Evolutionary conservation across 2,113 vertebrate species (phyloP).

Genomic region (Jacana jacana): DNA sequence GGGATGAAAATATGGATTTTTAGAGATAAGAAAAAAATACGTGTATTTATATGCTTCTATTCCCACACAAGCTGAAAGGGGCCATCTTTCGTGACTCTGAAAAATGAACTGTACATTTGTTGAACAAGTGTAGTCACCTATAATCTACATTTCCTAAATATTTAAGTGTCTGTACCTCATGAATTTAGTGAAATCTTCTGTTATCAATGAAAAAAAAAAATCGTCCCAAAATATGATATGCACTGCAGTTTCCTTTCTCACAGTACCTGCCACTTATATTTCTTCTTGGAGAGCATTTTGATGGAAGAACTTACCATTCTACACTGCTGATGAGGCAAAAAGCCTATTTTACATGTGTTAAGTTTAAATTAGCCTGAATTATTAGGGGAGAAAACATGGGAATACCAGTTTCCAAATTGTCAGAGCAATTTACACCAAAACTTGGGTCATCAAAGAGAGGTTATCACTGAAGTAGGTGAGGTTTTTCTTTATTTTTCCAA

Average conservation of each 20-base stretch:
- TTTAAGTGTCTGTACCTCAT: not conserved
- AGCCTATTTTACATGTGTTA: not conserved
- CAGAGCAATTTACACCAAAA: not conserved
- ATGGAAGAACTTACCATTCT: not conserved
- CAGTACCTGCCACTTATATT: not conserved
- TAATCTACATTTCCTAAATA: not conserved
- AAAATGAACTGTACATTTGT: not conserved
- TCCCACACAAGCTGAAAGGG: not conserved
- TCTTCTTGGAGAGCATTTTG: not conserved
- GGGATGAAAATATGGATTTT: not conserved
- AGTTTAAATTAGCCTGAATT: not conserved
- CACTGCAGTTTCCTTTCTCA: not conserved
- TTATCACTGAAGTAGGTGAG: not conserved
- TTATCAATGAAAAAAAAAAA: not conserved
- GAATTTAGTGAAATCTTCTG: not conserved
- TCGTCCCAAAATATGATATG: not conserved
- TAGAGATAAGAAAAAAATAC: not conserved
- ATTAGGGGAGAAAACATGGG: not conserved
- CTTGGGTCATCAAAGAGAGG: not conserved
- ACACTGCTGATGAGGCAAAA: not conserved
- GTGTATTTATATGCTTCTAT: not conserved
- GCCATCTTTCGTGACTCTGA: not conserved
- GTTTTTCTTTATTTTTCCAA: not conserved
- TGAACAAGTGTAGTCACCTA: not conserved
- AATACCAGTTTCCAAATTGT: not conserved